Percentiles rank a stretch among this genome's conserved stretches.
phyloP scores from a whole-genome alignment of 2,888 invertebrate genomes.

The Stictocephala bisonia region DNA sequence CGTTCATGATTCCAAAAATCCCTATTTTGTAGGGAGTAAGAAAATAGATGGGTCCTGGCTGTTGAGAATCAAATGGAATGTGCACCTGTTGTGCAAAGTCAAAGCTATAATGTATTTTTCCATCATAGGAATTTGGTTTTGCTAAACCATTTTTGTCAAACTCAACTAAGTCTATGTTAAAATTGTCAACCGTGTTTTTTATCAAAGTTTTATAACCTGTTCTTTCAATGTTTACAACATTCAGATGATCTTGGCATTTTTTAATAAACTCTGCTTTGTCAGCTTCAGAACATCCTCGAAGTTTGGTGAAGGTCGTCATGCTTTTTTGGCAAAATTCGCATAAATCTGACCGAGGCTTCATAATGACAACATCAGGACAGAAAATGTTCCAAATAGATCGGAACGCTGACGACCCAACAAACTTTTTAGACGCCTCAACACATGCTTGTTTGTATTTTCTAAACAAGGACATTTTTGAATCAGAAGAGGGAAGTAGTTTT shows the following conservation, averaged over 20 bases:
- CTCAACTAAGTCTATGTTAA: background rate
- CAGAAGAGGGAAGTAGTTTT: slow-evolving; percentile 37
- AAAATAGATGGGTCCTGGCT: slow-evolving; percentile 38
- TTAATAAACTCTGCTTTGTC: slow-evolving; percentile 18
- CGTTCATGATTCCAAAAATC: slow-evolving; percentile 40
- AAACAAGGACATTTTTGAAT: slow-evolving; percentile 1
- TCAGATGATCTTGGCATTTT: slow-evolving; percentile 15
- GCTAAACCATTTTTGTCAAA: background rate
- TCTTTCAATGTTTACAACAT: slow-evolving; percentile 13
- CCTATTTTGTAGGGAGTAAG: slow-evolving; percentile 39
- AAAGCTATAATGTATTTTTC: slow-evolving; percentile 37
- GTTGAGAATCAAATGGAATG: slow-evolving; percentile 25
- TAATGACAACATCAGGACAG: slow-evolving; percentile 24
- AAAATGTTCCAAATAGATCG: slow-evolving; percentile 18
- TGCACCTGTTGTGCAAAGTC: slow-evolving; percentile 41
- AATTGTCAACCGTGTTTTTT: slow-evolving; percentile 7
- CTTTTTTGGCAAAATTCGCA: slow-evolving; percentile 31
- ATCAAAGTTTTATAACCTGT: slow-evolving; percentile 14
- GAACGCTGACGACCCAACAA: slow-evolving; percentile 1
- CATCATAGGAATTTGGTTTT: slow-evolving; percentile 28
- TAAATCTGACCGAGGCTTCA: slow-evolving; percentile 30
- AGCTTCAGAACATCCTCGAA: slow-evolving; percentile 8
- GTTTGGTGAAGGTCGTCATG: background rate
- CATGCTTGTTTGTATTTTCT: slow-evolving; percentile 18
- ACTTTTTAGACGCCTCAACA: background rate